A percentile compares a stretch with the other conserved stretches of the same genome.
Evolutionary conservation across 1,140 invertebrate genomes (phyloP).

Genomic region (Drosophila lini): DNA sequence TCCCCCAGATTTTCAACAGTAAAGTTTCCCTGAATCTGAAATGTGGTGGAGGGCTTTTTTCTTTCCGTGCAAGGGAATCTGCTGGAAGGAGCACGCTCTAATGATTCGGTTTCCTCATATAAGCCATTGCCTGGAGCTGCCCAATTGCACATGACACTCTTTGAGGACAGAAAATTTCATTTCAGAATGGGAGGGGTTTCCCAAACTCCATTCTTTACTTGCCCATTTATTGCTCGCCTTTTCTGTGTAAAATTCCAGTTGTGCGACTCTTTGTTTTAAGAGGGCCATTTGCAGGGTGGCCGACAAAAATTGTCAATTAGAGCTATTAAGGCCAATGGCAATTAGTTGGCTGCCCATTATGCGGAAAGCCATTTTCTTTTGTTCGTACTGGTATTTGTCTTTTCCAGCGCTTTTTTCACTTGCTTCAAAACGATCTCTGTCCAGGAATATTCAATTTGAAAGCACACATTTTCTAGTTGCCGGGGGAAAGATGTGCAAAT

Average conservation of each 20-base stretch:
- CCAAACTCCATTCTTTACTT: slow-evolving; percentile 1
- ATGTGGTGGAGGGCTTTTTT: not conserved
- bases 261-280: slow-evolving; percentile 12
- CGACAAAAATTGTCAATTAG: slow-evolving; percentile 65
- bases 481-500: not conserved
- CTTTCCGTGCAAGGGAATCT: not conserved
- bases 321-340: slow-evolving; percentile 62
- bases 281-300: slow-evolving; percentile 28
- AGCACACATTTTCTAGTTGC: slow-evolving; percentile 12
- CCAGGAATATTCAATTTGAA: slow-evolving; percentile 22
- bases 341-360: slow-evolving; percentile 60
- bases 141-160: slow-evolving; percentile 48
- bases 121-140: slow-evolving; percentile 39
- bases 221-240: slow-evolving; percentile 34
- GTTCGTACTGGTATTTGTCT: slow-evolving; percentile 23
- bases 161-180: slow-evolving; percentile 35
- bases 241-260: slow-evolving; percentile 37
- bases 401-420: slow-evolving; percentile 3
- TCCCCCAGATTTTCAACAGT: no score
- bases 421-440: slow-evolving; percentile 11
- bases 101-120: slow-evolving; percentile 40
- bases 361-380: slow-evolving; percentile 50
- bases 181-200: not conserved
- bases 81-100: slow-evolving; percentile 24
- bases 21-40: not conserved